phyloP scores from a whole-genome alignment of 2,888 invertebrate species.

The Ormyrus pomaceus region DNA sequence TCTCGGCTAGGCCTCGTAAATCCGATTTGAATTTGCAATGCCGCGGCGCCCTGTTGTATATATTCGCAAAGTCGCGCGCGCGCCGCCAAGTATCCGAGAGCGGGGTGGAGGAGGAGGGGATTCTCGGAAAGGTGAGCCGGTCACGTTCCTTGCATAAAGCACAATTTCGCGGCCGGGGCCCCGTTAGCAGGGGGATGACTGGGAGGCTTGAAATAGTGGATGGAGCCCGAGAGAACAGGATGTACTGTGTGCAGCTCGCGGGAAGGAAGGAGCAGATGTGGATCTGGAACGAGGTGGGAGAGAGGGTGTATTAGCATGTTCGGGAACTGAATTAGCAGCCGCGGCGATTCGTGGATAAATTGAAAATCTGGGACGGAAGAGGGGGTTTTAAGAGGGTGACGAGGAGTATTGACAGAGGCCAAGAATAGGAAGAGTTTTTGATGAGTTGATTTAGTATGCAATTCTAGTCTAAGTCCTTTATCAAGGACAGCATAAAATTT shows the following conservation, averaged over 20 bases:
- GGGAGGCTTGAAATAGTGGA: constrained; percentile 23
- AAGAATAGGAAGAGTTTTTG: too few relatives aligned
- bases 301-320: not conserved
- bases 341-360: too few relatives aligned
- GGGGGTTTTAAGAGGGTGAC: too few relatives aligned
- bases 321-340: too few relatives aligned
- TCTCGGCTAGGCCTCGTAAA: constrained; percentile 42
- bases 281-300: too few relatives aligned
- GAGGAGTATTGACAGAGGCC: too few relatives aligned
- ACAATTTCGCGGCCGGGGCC: constrained; percentile 62
- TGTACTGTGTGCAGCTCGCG: not conserved
- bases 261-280: too few relatives aligned
- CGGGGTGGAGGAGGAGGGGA: not conserved
- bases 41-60: constrained; percentile 55
- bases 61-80: constrained; percentile 36
- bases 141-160: constrained; percentile 70
- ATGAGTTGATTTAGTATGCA: too few relatives aligned
- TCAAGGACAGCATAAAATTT: too few relatives aligned
- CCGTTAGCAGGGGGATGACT: constrained; percentile 31
- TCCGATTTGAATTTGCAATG: constrained; percentile 61
- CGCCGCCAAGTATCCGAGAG: constrained; percentile 24
- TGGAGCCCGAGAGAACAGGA: not conserved
- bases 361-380: too few relatives aligned
- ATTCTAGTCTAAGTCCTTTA: too few relatives aligned
- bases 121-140: constrained; percentile 49